These are phyloP conservation scores for Diaperis boleti DNA, from an alignment of 2,888 invertebrate species.

Conservation along the genomic window DNA sequence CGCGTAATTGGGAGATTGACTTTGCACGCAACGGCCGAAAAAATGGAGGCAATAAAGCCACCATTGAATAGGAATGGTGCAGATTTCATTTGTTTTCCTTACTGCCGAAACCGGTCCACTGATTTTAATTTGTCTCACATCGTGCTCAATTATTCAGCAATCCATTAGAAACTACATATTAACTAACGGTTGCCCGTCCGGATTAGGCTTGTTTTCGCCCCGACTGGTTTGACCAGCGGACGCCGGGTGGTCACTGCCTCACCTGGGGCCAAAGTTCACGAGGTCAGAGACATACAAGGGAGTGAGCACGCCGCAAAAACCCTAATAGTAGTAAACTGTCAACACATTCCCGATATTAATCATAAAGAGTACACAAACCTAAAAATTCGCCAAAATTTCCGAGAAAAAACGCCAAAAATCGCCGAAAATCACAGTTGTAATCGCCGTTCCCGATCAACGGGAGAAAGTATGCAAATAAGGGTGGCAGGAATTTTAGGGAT, in stretches of 20 bases:
- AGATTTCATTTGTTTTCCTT: no score
- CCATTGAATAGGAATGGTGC: no score
- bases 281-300: slow-evolving; percentile 61
- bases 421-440: slow-evolving; percentile 36
- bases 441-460: not conserved
- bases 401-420: slow-evolving; percentile 15
- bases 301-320: slow-evolving; percentile 67
- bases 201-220: slow-evolving; percentile 62
- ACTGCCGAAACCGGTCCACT: no score
- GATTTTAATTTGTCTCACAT: no score
- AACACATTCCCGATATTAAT: slow-evolving; percentile 68
- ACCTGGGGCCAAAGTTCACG: slow-evolving; percentile 61
- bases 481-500: slow-evolving; percentile 50
- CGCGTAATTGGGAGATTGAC: not conserved
- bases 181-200: slow-evolving; percentile 29
- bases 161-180: not conserved
- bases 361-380: slow-evolving; percentile 55
- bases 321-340: slow-evolving; percentile 67
- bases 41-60: not conserved
- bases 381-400: slow-evolving; percentile 27
- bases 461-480: slow-evolving; percentile 40
- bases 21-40: not conserved
- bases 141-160: no score
- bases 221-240: slow-evolving; percentile 57
- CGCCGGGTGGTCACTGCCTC: slow-evolving; percentile 58